phyloP scores from a whole-genome alignment of 2,113 vertebrate species.

The Malurus elegans region DNA sequence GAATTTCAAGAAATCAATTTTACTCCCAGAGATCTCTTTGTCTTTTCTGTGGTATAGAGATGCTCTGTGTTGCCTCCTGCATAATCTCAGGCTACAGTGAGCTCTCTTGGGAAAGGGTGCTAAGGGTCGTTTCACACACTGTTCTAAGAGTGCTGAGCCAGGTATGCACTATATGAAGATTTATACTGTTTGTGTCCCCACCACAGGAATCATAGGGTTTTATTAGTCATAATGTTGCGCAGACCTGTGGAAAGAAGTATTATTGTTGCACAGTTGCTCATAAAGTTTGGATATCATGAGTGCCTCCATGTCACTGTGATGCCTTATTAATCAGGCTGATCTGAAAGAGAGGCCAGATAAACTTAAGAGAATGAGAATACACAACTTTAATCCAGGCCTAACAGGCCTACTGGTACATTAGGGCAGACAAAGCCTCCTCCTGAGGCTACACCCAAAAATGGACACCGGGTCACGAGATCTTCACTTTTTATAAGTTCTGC shows the following conservation, averaged over 20 bases:
- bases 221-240: background rate
- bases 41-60: background rate
- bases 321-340: too few relatives aligned
- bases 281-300: background rate
- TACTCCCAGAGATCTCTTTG: background rate
- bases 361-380: too few relatives aligned
- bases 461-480: too few relatives aligned
- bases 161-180: accelerated
- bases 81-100: background rate
- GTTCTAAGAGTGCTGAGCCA: background rate
- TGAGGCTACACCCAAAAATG: too few relatives aligned
- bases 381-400: too few relatives aligned
- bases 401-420: too few relatives aligned
- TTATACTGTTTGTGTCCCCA: accelerated
- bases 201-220: background rate
- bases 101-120: background rate
- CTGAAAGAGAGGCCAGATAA: too few relatives aligned
- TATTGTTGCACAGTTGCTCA: background rate
- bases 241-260: background rate
- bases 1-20: background rate
- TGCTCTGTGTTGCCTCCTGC: background rate
- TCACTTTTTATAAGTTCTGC: too few relatives aligned
- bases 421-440: too few relatives aligned
- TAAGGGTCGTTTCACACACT: background rate
- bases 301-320: background rate